Conservation (phyloP, 2,113 vertebrate species). For the Tyto alba region DNA sequence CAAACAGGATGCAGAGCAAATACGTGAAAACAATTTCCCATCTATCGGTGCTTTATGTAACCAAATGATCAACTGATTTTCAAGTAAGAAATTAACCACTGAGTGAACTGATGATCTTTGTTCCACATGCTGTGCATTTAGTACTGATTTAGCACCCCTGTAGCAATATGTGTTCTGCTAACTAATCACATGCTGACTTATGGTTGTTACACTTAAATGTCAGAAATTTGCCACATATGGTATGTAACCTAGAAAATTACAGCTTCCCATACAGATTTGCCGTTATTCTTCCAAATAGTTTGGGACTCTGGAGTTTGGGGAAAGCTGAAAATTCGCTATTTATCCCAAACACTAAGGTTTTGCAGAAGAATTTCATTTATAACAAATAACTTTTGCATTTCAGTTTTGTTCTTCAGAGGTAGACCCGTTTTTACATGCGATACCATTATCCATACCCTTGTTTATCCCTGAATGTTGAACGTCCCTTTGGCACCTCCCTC, state of each 20-base stretch:
- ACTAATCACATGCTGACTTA: not conserved
- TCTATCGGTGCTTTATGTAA: not conserved
- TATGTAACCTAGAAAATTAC: not conserved
- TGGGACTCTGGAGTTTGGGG: not conserved
- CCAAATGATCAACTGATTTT: not conserved
- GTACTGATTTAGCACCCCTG: not conserved
- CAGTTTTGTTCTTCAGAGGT: not conserved
- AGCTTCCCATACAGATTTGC: not conserved
- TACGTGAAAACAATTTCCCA: not conserved
- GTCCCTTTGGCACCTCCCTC: not conserved
- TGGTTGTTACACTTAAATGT: not conserved
- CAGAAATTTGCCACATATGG: not conserved
- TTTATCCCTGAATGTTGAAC: not conserved
- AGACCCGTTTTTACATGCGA: not conserved
- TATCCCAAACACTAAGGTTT: not conserved
- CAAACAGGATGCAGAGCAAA: not conserved
- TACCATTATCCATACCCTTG: not conserved
- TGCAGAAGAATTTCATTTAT: not conserved
- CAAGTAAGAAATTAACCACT: not conserved
- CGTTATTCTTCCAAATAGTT: not conserved
- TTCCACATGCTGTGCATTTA: not conserved
- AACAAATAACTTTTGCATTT: not conserved
- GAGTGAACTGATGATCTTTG: not conserved
- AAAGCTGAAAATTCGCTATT: not conserved
- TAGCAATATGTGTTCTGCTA: not conserved